Evolutionary conservation across 2,797 vertebrate genomes (phyloP).

Genomic region (Chiroxiphia lanceolata): DNA sequence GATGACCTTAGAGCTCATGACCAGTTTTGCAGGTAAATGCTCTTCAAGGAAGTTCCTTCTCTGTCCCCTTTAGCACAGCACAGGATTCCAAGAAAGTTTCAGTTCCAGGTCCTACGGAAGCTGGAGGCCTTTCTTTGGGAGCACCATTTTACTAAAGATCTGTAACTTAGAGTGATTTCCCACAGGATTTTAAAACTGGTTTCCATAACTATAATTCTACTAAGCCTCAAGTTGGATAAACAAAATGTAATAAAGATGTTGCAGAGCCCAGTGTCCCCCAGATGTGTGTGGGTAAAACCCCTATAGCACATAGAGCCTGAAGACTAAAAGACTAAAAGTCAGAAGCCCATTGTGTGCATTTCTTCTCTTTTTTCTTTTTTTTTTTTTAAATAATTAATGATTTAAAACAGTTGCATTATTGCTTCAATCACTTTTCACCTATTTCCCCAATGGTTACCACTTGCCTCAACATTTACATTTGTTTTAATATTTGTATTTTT

Average conservation of each 20-base stretch:
- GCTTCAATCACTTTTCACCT: conserved; percentile 52
- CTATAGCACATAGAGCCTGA: background rate
- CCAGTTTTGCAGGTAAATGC: background rate
- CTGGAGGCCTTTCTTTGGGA: background rate
- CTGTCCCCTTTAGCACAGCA: background rate
- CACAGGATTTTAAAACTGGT: background rate
- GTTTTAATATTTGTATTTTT: conserved; percentile 49
- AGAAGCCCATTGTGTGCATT: background rate
- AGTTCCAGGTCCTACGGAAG: background rate
- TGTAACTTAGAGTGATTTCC: conserved; percentile 8
- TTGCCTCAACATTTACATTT: conserved; percentile 9
- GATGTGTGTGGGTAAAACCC: background rate
- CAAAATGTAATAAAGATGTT: background rate
- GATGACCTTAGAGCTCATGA: background rate
- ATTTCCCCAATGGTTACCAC: conserved; percentile 38
- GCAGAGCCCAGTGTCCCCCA: background rate
- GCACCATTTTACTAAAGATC: background rate
- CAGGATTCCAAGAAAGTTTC: background rate
- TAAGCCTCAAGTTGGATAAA: background rate
- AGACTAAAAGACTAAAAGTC: background rate
- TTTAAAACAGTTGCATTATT: conserved; percentile 31
- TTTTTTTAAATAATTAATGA: conserved; percentile 1
- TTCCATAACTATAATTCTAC: background rate
- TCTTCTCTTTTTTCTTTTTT: background rate
- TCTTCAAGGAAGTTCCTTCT: background rate